phyloP scores from a whole-genome alignment of 2,888 invertebrate species.

The Oeneis ivallda region DNA sequence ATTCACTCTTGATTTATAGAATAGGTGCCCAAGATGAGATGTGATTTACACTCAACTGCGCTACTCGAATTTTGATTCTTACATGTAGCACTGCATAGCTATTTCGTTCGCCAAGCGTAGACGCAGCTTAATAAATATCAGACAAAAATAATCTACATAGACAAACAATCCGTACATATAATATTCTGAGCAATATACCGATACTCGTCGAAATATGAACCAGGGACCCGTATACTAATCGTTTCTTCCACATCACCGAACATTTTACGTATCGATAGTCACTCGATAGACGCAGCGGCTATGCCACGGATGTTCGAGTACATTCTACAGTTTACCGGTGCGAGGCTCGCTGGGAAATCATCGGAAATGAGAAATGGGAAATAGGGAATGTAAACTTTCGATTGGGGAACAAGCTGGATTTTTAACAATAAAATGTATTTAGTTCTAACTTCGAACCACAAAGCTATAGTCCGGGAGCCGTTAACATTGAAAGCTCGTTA shows the following conservation, averaged over 20 bases:
- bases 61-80: no score
- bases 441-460: no score
- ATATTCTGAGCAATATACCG: slow-evolving; percentile 39
- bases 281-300: slow-evolving; percentile 49
- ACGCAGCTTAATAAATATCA: no score
- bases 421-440: not conserved
- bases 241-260: slow-evolving; percentile 63
- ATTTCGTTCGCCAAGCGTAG: no score
- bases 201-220: slow-evolving; percentile 60
- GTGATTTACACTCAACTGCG: no score
- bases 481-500: no score
- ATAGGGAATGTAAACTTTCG: slow-evolving; percentile 12
- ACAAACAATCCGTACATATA: not conserved
- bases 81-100: no score
- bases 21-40: no score
- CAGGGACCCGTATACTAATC: slow-evolving; percentile 64
- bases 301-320: slow-evolving; percentile 5
- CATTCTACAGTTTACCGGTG: slow-evolving; percentile 40
- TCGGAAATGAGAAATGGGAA: slow-evolving; percentile 37
- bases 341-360: slow-evolving; percentile 36
- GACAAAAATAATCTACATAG: not conserved
- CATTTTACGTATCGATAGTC: slow-evolving; percentile 66
- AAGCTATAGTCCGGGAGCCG: no score
- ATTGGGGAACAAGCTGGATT: not conserved
- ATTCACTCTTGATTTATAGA: no score